Base-by-base conservation (phyloP, 2,113 vertebrate genomes). In the Clarias magur region DNA sequence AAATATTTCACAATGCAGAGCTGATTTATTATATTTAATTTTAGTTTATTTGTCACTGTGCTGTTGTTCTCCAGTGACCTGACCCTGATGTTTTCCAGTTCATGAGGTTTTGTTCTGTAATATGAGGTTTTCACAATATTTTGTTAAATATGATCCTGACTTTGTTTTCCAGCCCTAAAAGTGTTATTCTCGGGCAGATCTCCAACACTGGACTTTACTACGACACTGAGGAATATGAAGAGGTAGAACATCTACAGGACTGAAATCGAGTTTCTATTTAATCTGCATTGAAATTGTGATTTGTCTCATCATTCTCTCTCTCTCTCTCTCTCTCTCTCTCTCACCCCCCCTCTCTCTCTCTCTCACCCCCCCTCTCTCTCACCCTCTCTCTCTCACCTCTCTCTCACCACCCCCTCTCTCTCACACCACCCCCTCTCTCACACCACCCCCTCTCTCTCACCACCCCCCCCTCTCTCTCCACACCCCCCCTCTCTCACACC, bases 171-270 rank as follows among this genome's bases (percentile, higher is more conserved):
- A 99, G 98, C 34, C 96, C 98, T 13, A 95, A 96, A 78, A 97
- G 93, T 89, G 94, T 93, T 88, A 90, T 99, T 90, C 95, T 99
- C 86, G 98, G 98, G 25, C 95, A 95, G 54, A 91, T 99, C 89
- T 93, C 96, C 0, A 91, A 94, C 85, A 98, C 97, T 0, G 98
- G 96, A 75, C 93, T 99, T 57, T 99, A 99, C 92, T 97, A 92
- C 75, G 96, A 97, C 11, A 94, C 97, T 91, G 94, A 97, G 0
- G 95, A 97, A 2, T 99, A 96, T 0, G 95, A 98, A 91, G 97
- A 99, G 96, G 98, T 99, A 95, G 89, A 91, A 25, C 11, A 21
- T 16, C 21, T 57, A 34, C 10, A 10, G n/a, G 16, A 79, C 48
- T 10, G 4, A 57, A 42, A 2, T 34, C 30, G 6, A 17, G 16